Percentiles rank a stretch among this genome's conserved stretches.
phyloP scores from a whole-genome alignment of 2,113 vertebrate genomes.

The Syrrhaptes paradoxus region DNA sequence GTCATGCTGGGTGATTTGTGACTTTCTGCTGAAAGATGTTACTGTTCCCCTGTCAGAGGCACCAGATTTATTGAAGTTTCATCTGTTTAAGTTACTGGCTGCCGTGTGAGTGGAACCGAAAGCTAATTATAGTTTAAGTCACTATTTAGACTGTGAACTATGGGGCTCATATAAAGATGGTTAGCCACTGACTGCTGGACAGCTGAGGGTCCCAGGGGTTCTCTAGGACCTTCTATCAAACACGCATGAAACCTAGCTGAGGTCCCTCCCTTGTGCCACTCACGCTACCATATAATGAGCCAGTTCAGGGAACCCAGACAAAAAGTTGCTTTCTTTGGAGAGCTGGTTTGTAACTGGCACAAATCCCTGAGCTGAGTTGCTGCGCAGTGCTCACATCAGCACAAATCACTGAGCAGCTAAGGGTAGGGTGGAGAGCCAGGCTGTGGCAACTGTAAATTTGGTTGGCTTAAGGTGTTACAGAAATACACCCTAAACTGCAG shows the following conservation, averaged over 20 bases:
- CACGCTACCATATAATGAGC: not conserved
- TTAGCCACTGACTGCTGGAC: not conserved
- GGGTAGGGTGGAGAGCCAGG: not conserved
- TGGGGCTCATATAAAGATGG: not conserved
- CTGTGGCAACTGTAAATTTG: not conserved
- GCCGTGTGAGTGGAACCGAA: not conserved
- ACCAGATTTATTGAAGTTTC: not conserved
- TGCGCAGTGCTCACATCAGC: not conserved
- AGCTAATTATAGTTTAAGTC: not conserved
- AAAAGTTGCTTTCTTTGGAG: slow-evolving; percentile 52
- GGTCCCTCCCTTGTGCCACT: not conserved
- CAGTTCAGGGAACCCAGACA: not conserved
- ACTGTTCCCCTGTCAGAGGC: not conserved
- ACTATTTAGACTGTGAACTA: not conserved
- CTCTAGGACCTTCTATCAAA: not conserved
- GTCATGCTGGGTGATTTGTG: not conserved
- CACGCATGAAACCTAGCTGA: not conserved
- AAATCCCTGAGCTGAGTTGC: not conserved
- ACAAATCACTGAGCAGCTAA: not conserved
- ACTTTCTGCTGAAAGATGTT: not conserved
- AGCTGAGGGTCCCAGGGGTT: not conserved
- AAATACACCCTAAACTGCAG: not conserved
- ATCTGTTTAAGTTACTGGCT: not conserved
- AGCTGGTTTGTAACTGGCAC: not conserved
- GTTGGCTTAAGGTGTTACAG: not conserved